Evolutionary conservation across 2,113 vertebrate species (phyloP).

Genomic region (Emydocephalus ijimae): DNA sequence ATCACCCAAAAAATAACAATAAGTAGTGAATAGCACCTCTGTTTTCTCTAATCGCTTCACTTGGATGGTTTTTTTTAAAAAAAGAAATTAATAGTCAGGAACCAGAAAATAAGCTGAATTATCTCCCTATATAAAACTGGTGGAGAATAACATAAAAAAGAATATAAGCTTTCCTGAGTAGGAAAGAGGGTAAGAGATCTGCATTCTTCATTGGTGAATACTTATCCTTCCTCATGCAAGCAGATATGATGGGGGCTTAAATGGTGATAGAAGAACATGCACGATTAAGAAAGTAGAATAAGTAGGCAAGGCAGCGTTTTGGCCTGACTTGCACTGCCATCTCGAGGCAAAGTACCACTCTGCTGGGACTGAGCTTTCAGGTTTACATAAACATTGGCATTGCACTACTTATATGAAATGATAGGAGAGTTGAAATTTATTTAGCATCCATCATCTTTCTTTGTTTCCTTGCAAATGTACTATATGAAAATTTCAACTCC

Average conservation of each 20-base stretch:
- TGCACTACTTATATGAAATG: background rate
- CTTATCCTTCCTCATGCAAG: background rate
- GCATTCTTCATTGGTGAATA: background rate
- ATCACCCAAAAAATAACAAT: background rate
- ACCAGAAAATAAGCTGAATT: background rate
- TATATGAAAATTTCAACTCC: no score
- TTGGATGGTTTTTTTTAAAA: no score
- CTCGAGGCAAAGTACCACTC: constrained; percentile 41
- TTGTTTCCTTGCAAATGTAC: background rate
- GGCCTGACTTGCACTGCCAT: constrained; percentile 53
- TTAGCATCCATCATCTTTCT: background rate
- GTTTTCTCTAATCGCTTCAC: background rate
- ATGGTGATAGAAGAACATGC: rapidly evolving
- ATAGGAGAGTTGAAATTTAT: background rate
- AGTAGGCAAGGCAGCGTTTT: background rate
- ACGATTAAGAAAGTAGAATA: background rate
- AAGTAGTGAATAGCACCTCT: background rate
- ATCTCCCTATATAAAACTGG: background rate
- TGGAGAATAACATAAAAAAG: background rate
- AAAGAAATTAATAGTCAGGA: background rate
- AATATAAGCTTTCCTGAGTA: background rate
- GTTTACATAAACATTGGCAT: background rate
- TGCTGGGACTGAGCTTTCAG: background rate
- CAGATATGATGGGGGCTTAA: background rate
- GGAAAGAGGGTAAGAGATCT: no score